These are phyloP conservation scores for Melinaea marsaeus DNA, from an alignment of 2,888 invertebrate species.

Conservation along the genomic window DNA sequence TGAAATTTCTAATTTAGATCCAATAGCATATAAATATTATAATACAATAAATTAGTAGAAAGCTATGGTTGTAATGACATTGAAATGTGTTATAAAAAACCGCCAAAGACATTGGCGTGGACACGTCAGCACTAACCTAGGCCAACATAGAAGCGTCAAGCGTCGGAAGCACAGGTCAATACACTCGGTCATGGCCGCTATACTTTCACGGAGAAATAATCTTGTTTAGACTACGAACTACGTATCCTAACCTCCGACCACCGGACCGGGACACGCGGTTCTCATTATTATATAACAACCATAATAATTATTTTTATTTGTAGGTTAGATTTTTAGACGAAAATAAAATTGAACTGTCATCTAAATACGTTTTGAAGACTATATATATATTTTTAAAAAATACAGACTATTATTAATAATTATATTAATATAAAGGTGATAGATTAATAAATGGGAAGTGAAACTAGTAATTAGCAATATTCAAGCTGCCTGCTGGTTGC, in stretches of 20 bases:
- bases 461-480: too few species aligned
- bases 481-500: too few species aligned
- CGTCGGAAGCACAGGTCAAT: constrained; percentile 65
- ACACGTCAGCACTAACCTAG: constrained; percentile 70
- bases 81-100: constrained; percentile 16
- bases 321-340: too few species aligned
- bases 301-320: too few species aligned
- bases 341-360: too few species aligned
- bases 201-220: constrained; percentile 61
- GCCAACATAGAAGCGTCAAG: constrained; percentile 61
- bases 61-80: neutral
- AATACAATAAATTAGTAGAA: neutral
- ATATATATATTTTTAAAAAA: too few species aligned
- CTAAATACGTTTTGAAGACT: too few species aligned
- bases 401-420: too few species aligned
- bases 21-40: neutral
- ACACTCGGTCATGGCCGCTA: constrained; percentile 70
- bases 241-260: constrained; percentile 49
- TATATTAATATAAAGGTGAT: too few species aligned
- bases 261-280: constrained; percentile 1
- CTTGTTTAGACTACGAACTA: constrained; percentile 52
- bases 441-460: too few species aligned
- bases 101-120: constrained; percentile 29
- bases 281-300: neutral
- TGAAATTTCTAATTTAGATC: neutral